phyloP scores from a whole-genome alignment of 2,797 vertebrate species.

The Cyclopterus lumpus region DNA sequence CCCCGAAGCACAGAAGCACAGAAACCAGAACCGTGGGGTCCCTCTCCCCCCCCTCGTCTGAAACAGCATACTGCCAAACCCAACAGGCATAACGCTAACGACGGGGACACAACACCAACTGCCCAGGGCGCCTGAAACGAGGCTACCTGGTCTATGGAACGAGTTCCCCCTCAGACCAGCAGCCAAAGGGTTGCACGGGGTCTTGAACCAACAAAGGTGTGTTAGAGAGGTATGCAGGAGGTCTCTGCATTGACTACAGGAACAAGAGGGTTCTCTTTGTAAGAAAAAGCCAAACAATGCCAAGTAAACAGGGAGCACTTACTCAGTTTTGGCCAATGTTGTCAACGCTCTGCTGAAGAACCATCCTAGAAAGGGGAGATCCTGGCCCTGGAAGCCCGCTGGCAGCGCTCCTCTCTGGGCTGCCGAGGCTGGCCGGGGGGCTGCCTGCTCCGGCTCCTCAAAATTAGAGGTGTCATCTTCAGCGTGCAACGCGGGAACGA shows the following conservation, averaged over 20 bases:
- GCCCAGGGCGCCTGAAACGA: constrained; percentile 55
- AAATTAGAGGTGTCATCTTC: constrained; percentile 99
- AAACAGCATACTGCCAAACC: constrained; percentile 71
- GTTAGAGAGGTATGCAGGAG: constrained; percentile 45
- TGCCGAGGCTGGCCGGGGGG: constrained; percentile 88
- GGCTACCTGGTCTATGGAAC: constrained; percentile 69
- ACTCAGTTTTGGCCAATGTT: constrained; percentile 93
- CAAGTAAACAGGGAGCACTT: constrained; percentile 84
- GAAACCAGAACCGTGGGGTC: constrained; percentile 51
- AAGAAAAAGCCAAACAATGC: constrained; percentile 24
- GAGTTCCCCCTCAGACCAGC: constrained; percentile 36
- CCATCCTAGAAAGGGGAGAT: constrained; percentile 98
- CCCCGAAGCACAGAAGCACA: constrained; percentile 19
- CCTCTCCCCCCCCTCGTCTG: constrained; percentile 58
- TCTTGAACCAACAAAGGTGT: constrained; percentile 60
- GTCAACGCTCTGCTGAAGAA: constrained; percentile 95
- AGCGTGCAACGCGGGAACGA: constrained; percentile 94
- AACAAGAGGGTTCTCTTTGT: constrained; percentile 33
- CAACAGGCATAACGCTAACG: constrained; percentile 60
- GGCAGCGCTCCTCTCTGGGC: constrained; percentile 89
- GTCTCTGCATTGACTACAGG: constrained; percentile 27
- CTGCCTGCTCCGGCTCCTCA: constrained; percentile 97
- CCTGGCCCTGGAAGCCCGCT: constrained; percentile 92
- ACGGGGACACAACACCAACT: constrained; percentile 55
- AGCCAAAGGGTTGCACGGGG: constrained; percentile 56